Evolutionary conservation across 2,113 vertebrate species (phyloP).

Genomic region (Ahaetulla prasina): DNA sequence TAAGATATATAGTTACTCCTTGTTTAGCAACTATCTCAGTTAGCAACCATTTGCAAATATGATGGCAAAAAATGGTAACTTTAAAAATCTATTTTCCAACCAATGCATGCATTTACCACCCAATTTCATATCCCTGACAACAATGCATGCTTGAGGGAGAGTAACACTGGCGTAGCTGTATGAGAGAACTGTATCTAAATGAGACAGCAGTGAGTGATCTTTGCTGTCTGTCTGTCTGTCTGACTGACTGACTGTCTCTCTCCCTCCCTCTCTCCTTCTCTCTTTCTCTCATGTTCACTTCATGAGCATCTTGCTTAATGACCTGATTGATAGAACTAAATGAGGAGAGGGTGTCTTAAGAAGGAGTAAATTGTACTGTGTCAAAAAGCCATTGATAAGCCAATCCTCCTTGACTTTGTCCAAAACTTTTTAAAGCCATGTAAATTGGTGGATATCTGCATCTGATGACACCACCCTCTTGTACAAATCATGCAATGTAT

Average conservation of each 20-base stretch:
- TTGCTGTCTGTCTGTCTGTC: neutral
- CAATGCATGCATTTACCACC: neutral
- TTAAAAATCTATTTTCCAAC: neutral
- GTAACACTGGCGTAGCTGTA: neutral
- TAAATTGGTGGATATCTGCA: neutral
- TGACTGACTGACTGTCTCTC: too few relatives aligned
- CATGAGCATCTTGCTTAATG: neutral
- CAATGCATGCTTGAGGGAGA: neutral
- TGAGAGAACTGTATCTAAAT: neutral
- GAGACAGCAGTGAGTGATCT: neutral
- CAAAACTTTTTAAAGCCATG: neutral
- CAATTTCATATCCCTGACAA: neutral
- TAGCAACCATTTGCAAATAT: neutral
- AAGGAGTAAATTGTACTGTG: neutral
- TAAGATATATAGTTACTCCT: neutral
- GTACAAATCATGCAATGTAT: neutral
- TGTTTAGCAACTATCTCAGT: neutral
- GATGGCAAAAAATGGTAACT: neutral
- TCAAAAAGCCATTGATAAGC: neutral
- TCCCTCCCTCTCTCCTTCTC: rapidly evolving
- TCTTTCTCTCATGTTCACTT: neutral
- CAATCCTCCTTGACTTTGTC: neutral
- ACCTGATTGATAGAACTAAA: neutral
- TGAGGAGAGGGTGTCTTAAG: neutral
- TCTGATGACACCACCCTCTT: neutral